Conservation (phyloP, 2,888 invertebrate genomes). For the Hydrotaea diabolus region DNA sequence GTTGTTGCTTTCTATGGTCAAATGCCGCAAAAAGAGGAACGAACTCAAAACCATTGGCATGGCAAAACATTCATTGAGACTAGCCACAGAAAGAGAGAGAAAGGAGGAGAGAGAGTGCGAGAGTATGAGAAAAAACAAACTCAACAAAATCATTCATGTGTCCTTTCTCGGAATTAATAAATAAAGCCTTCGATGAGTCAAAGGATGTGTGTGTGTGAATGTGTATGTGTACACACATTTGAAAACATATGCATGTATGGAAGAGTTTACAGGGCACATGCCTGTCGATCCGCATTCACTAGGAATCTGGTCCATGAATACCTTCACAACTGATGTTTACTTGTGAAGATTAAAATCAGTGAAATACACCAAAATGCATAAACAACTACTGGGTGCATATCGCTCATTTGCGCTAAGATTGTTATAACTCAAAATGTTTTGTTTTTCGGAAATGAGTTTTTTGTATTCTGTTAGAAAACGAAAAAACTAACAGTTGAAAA, state of each 20-base stretch:
- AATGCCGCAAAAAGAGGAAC: background rate
- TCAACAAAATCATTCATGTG: conserved; percentile 5
- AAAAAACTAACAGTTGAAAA: too few relatives aligned
- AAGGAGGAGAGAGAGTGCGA: background rate
- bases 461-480: too few relatives aligned
- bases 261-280: background rate
- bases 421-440: too few relatives aligned
- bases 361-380: too few relatives aligned
- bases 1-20: background rate
- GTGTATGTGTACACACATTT: too few relatives aligned
- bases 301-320: too few relatives aligned
- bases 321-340: too few relatives aligned
- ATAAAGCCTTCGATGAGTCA: background rate
- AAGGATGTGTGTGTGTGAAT: background rate
- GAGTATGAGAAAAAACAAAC: background rate
- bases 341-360: too few relatives aligned
- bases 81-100: background rate
- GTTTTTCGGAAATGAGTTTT: too few relatives aligned
- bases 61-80: background rate
- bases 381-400: too few relatives aligned
- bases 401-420: too few relatives aligned
- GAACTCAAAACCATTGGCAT: background rate
- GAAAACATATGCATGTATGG: too few relatives aligned
- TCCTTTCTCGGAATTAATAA: background rate
- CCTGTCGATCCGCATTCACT: background rate